These are phyloP conservation scores for Malthinus seriepunctatus DNA, from an alignment of 2,888 invertebrate species.

Conservation along the genomic window DNA sequence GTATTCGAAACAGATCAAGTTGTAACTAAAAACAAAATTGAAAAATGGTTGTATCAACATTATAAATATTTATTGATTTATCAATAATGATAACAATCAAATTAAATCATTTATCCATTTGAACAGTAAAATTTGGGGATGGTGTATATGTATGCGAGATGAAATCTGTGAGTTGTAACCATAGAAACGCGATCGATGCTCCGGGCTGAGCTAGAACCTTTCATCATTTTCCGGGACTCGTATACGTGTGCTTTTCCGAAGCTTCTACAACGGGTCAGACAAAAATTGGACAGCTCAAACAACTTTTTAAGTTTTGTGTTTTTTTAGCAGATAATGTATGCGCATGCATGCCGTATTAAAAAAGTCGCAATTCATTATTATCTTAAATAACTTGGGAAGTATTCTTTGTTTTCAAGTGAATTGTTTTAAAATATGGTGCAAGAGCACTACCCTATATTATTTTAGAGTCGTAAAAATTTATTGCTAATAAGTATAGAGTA, in stretches of 20 bases:
- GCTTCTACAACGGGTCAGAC: conserved; percentile 23
- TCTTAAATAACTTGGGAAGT: conserved; percentile 1
- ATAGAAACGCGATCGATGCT: conserved; percentile 36
- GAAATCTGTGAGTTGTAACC: conserved; percentile 39
- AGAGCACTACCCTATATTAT: too few species aligned
- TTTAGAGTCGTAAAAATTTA: too few species aligned
- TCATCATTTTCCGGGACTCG: conserved; percentile 30
- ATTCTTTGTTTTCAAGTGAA: neutral
- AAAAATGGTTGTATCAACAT: too few species aligned
- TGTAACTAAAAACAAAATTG: too few species aligned
- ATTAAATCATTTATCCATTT: conserved; percentile 23
- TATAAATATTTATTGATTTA: neutral
- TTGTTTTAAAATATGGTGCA: neutral
- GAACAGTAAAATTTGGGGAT: conserved; percentile 30
- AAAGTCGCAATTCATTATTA: neutral
- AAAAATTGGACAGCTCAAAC: conserved; percentile 26
- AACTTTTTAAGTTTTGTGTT: conserved; percentile 21
- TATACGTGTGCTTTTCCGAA: conserved; percentile 26
- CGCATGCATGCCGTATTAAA: neutral
- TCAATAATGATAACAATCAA: conserved; percentile 14
- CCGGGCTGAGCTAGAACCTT: conserved; percentile 29
- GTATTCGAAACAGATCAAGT: too few species aligned
- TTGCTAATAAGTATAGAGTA: too few species aligned
- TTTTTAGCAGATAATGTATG: neutral
- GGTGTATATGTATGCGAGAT: conserved; percentile 31